Base-by-base conservation (phyloP, 2,888 invertebrate species). In the Gymnocheta viridis region DNA sequence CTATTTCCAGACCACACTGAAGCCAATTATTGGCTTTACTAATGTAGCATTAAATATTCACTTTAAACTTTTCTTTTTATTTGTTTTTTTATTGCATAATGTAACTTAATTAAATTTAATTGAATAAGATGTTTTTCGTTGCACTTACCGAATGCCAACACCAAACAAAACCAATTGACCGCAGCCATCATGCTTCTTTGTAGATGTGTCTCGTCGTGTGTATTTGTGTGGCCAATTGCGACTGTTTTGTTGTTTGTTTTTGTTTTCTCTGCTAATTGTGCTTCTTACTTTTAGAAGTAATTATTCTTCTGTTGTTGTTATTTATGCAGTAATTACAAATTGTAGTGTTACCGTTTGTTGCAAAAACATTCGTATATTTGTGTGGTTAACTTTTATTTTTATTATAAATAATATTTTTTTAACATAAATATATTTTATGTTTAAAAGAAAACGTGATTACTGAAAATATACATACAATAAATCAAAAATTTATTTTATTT, bases 71-170 rank as follows among this genome's bases (percentile, higher is more conserved):
- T 17, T 44, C 29, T 17, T 49, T 29, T 35, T 14, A 44, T 56
- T 60, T 56, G 29, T 17, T 38, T 47, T 54, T 38, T 22, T 24
- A 54, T 78, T 78, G 70, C 66, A 74, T 69, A 78, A 74, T 69
- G n/a, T n/a, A n/a, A n/a, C n/a, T n/a, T n/a, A 78, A 62, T 81
- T 19, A 51, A 54, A 51, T 60, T 77, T 47, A 54, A 60, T 62
- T 58, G 32, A 56, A 64, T 67, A 49, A 67, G 6, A 29, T 54
- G 38, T 67, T 62, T 69, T 64, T 67, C 58, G 58, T 67, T 67
- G 44, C 19, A 78, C 86, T 86, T 86, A 86, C 86, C 84, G 77
- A 86, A 85, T 79, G 85, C 81, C 82, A 86, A 81, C 85, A 81
- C 70, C 83, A 82, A 76, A 80, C 82, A 72, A 29, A 83, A 69